These are phyloP conservation scores for Prochilodus magdalenae DNA, from an alignment of 2,113 vertebrate species.

Conservation along the genomic window DNA sequence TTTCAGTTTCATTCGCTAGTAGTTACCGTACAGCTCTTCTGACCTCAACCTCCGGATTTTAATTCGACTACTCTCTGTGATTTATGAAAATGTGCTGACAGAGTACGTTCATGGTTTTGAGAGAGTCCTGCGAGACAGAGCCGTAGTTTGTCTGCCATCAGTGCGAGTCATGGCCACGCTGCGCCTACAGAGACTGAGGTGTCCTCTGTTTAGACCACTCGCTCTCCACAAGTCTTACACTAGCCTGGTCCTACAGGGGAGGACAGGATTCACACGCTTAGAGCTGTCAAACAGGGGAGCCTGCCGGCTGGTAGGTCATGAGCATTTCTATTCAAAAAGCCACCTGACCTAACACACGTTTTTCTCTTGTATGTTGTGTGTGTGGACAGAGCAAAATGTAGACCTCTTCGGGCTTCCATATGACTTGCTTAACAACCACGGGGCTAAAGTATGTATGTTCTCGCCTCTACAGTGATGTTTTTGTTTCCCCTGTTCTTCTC, in stretches of 20 bases:
- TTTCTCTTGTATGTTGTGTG: too few relatives aligned
- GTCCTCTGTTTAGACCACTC: constrained; percentile 41
- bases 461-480: background rate
- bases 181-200: constrained; percentile 33
- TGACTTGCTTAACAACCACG: too few relatives aligned
- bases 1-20: rapidly evolving
- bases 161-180: constrained; percentile 34
- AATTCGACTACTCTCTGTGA: too few relatives aligned
- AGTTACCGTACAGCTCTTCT: background rate
- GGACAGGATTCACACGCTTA: background rate
- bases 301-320: constrained; percentile 72
- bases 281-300: constrained; percentile 59
- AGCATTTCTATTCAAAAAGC: constrained; percentile 66
- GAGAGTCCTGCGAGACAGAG: background rate
- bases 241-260: constrained; percentile 13
- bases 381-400: too few relatives aligned
- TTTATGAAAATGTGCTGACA: too few relatives aligned
- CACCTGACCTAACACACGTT: too few relatives aligned
- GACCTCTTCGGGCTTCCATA: too few relatives aligned
- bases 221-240: constrained; percentile 11
- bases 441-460: background rate
- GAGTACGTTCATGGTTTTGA: background rate
- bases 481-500: constrained; percentile 53
- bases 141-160: background rate
- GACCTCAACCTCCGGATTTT: constrained; percentile 35